Percentiles rank a stretch among this genome's conserved stretches.
phyloP scores from a whole-genome alignment of 1,140 invertebrate genomes.

The Zaprionus capensis region DNA sequence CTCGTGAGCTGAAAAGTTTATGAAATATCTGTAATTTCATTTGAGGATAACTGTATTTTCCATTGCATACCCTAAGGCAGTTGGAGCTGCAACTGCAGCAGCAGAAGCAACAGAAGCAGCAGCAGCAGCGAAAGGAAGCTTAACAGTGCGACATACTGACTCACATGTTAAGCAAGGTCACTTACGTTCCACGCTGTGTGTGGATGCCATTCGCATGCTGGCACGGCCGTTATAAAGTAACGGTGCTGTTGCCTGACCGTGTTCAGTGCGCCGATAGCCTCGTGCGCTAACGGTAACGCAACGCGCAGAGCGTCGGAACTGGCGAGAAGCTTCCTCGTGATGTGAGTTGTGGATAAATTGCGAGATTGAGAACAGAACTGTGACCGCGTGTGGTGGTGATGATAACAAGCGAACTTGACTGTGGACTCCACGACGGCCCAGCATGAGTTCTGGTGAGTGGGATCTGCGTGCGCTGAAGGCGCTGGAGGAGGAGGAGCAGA shows the following conservation, averaged over 20 bases:
- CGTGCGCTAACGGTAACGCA: constrained; percentile 57
- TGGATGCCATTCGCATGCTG: constrained; percentile 33
- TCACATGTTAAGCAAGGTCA: constrained; percentile 73
- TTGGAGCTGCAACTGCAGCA: background rate
- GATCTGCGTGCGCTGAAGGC: constrained; percentile 81
- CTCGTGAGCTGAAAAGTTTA: background rate
- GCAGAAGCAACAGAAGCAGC: background rate
- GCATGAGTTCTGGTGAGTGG: constrained; percentile 82
- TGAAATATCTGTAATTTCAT: background rate
- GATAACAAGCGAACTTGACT: background rate
- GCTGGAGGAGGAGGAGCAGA: constrained; percentile 81
- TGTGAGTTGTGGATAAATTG: constrained; percentile 43
- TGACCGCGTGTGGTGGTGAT: constrained; percentile 32
- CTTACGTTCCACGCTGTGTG: constrained; percentile 67
- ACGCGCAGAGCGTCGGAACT: background rate
- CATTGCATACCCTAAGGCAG: background rate
- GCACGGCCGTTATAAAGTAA: constrained; percentile 67
- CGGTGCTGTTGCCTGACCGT: constrained; percentile 33
- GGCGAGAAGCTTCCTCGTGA: background rate
- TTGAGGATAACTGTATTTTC: background rate
- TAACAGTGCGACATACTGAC: constrained; percentile 70
- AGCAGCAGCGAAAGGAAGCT: constrained; percentile 5
- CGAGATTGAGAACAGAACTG: constrained; percentile 32
- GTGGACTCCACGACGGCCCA: constrained; percentile 3
- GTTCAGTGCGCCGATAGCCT: constrained; percentile 66